Base-by-base conservation (phyloP, 2,113 vertebrate species). In the Tyto alba region DNA sequence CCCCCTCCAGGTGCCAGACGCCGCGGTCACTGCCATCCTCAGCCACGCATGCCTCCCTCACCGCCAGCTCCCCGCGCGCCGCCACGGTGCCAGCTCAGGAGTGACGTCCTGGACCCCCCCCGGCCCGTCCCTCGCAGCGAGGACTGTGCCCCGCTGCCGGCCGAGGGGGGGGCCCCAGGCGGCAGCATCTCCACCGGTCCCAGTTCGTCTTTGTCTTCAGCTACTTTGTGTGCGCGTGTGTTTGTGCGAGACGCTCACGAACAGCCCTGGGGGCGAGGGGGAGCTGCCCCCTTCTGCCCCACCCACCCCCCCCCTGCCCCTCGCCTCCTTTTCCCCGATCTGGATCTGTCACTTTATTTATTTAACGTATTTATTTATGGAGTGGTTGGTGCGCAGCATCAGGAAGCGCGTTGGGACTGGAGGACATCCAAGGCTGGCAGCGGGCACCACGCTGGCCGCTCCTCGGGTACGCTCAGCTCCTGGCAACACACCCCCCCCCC, bases 1-100 rank as follows among this genome's bases (percentile, higher is more conserved):
- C 41, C 27, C 64, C 17, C 8, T 27, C 8, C 98, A 99, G 99
- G 99, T 99, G 98, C 96, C 99, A 99, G 98, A 97, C 97, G 19
- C 98, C 98, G 6, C 98, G 98, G 90, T 97, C 97, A 55, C 96
- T 99, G 95, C 97, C 98, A 1, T 98, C 99, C 80, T 99, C 99
- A 19, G 96, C 98, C 47, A 98, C 99, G 40, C 98, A 98, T 43
- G 97, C 97, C 80, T 99, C 99, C n/a, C 90, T 99, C 88, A 95
- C 98, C 60, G 96, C 98, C 50, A 93, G 98, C 93, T 98, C 98
- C 96, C 96, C 96, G 38, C 40, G 43, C 3, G 34, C 98, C 1
- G 11, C 95, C 16, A 26, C 97, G 3, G 72, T 80, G 89, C 96
- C 95, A 19, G 97, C 97, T 91, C 98, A 98, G 21, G 92, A 98